Conservation (phyloP, 1,140 invertebrate genomes). For the Ladona fulva region DNA sequence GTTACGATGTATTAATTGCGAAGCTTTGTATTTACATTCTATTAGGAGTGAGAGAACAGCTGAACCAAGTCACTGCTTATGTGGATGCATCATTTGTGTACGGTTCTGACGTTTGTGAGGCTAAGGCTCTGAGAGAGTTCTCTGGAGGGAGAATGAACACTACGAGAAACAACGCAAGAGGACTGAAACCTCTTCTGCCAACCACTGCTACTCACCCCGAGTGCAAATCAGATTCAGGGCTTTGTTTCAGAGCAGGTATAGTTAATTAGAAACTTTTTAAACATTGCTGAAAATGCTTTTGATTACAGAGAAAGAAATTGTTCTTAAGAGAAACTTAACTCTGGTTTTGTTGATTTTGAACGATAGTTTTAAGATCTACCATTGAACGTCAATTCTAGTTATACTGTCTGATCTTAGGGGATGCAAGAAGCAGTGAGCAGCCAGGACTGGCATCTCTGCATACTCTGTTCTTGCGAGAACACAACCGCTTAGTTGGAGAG, state of each 20-base stretch:
- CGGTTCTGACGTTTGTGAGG: slow-evolving; percentile 47
- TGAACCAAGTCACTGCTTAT: slow-evolving; percentile 55
- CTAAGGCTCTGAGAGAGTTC: slow-evolving; percentile 23
- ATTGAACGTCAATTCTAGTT: no score
- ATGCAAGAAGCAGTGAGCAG: slow-evolving; percentile 77
- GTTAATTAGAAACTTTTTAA: neutral
- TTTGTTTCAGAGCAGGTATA: slow-evolving; percentile 72
- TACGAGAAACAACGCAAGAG: slow-evolving; percentile 62
- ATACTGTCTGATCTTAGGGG: slow-evolving; percentile 36
- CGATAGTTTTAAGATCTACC: no score
- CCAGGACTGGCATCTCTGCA: slow-evolving; percentile 76
- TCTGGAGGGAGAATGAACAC: slow-evolving; percentile 73
- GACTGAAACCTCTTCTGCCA: slow-evolving; percentile 67
- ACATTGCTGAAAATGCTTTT: no score
- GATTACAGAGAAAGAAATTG: no score
- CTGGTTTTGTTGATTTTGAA: no score
- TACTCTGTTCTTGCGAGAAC: slow-evolving; percentile 76
- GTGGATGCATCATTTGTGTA: slow-evolving; percentile 53
- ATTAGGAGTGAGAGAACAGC: slow-evolving; percentile 45
- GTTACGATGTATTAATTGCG: slow-evolving; percentile 20
- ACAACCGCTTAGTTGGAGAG: slow-evolving; percentile 76
- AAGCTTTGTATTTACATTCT: neutral
- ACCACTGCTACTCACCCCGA: slow-evolving; percentile 67
- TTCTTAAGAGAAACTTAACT: no score
- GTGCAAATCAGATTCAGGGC: slow-evolving; percentile 71